Evolutionary conservation across 1,140 invertebrate species (phyloP), one percentile per base, ranked within the genome.

Genomic region (Idris sp.): DNA sequence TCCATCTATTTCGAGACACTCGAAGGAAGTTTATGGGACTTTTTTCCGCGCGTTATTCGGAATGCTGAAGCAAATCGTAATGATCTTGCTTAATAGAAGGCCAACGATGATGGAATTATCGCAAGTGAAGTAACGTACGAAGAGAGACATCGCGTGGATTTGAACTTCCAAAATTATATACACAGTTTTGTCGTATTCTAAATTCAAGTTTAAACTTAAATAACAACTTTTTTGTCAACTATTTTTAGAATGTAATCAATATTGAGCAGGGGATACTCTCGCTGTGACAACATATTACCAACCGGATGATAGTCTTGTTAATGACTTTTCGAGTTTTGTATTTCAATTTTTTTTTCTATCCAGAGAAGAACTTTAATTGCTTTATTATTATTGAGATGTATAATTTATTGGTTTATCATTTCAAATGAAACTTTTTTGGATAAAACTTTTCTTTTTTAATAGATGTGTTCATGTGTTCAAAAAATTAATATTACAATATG

Each of bases 1-100:
- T 59, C 53, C 64, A 71, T 67, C 68, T 77, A 79, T 81, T 79
- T 81, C 68, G 49, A 79, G 76, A 68, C 49, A 28, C 49, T 59
- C 69, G 53, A 69, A 72, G 54, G 67, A 67, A 71, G 74, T 76
- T 76, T 67, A 67, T 53, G 49, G 38, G 40, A 31, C 19, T 56
- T 72, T 67, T 67, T 76, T 56, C 35, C 48, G n/a, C 36, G 40
- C 19, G 41, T 16, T 9, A 11, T 65, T 65, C 9, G 51, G 36
- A 64, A 56, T 58, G 14, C 19, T 36, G 6, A n/a, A 59, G 44
- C 59, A 53, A 64, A 33, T 69, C 53, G 59, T 75, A 75, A 76
- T 76, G 73, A 71, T 64, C 8, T 30, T 15, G 61, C 48, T 71
- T 71, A 65, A 67, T 69, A 71, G 65, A 76, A 76, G 54, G 41